Percentiles rank a stretch among this genome's conserved stretches.
Conservation (phyloP, 2,113 vertebrate species). For the Lasiurus cinereus region DNA sequence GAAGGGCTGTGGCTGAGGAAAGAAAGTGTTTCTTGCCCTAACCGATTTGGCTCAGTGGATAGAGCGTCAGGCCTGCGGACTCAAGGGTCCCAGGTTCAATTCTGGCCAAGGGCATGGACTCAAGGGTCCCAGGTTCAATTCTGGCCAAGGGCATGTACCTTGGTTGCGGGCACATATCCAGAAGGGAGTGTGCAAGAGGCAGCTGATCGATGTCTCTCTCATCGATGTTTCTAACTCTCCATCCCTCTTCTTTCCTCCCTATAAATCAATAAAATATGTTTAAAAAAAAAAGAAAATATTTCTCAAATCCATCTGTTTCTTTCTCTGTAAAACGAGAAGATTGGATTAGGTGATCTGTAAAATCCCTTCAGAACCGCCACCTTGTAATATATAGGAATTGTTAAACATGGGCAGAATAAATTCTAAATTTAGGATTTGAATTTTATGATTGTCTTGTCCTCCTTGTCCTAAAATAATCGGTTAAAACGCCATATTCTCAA, state of each 20-base stretch:
- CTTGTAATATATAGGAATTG: neutral
- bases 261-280: too few relatives aligned
- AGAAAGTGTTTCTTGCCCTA: neutral
- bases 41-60: too few relatives aligned
- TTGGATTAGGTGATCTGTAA: neutral
- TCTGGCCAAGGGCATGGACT: too few relatives aligned
- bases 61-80: too few relatives aligned
- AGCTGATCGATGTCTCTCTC: too few relatives aligned
- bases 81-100: too few relatives aligned
- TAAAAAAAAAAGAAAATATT: neutral
- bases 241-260: too few relatives aligned
- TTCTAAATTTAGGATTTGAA: neutral
- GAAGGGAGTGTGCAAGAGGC: too few relatives aligned
- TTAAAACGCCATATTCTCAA: neutral
- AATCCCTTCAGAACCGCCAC: neutral
- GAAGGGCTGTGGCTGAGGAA: neutral
- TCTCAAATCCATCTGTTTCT: neutral
- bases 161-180: too few relatives aligned
- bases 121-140: too few relatives aligned
- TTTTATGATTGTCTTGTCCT: neutral
- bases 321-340: neutral
- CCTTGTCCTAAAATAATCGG: neutral
- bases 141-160: too few relatives aligned
- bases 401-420: neutral
- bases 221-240: too few relatives aligned